phyloP scores from a whole-genome alignment of 1,140 invertebrate species.

The Drosophila ohnishii region DNA sequence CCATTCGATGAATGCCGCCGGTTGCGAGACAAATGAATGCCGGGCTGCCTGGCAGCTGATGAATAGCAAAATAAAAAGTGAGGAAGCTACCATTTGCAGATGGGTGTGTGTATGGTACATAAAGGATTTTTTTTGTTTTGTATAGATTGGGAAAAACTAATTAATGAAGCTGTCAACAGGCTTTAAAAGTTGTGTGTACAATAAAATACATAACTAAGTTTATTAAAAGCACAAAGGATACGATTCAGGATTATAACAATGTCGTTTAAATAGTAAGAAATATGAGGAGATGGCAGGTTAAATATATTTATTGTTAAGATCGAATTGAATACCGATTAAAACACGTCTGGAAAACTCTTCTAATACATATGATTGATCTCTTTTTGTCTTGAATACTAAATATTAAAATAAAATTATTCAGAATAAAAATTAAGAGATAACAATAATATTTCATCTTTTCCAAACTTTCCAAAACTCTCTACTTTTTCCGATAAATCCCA shows the following conservation, averaged over 20 bases:
- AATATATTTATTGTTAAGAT: too few relatives aligned
- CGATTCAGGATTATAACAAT: background rate
- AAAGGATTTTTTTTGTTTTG: background rate
- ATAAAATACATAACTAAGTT: background rate
- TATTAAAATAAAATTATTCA: too few relatives aligned
- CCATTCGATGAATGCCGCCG: conserved; percentile 29
- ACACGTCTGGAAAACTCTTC: too few relatives aligned
- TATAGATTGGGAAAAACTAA: background rate
- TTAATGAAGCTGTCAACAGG: background rate
- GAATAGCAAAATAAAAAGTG: conserved; percentile 29
- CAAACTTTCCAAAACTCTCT: background rate
- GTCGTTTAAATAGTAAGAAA: too few relatives aligned
- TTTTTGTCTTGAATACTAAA: too few relatives aligned
- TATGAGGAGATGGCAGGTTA: too few relatives aligned
- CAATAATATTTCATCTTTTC: background rate
- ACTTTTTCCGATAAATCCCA: too few relatives aligned
- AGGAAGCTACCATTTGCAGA: conserved; percentile 9
- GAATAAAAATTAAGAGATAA: too few relatives aligned
- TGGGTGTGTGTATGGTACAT: background rate
- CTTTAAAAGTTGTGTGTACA: background rate
- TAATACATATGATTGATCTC: too few relatives aligned
- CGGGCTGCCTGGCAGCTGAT: conserved; percentile 15
- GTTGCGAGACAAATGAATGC: conserved; percentile 11
- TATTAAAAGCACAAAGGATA: background rate
- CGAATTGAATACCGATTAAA: too few relatives aligned